Evolutionary conservation across 1,140 invertebrate species (phyloP).

Genomic region (Aphidius ervi): DNA sequence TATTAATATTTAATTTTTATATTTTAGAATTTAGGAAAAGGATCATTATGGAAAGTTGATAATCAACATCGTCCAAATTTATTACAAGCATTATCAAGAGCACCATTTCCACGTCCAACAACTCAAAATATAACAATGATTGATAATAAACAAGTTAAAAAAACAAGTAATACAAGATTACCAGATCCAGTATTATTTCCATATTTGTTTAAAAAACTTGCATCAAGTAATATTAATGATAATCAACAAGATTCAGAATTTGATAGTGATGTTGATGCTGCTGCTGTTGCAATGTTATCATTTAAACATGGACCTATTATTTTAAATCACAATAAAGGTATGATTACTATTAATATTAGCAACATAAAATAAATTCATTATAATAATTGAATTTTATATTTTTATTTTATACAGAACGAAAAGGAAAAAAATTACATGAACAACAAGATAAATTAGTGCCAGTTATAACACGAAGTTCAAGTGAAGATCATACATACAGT

Average conservation of each 20-base stretch:
- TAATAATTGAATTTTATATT: slow-evolving; percentile 13
- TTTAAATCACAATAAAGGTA: slow-evolving; percentile 54
- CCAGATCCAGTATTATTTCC: slow-evolving; percentile 75
- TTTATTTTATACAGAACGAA: slow-evolving; percentile 37
- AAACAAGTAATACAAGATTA: slow-evolving; percentile 46
- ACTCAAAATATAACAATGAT: slow-evolving; percentile 40
- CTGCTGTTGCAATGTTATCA: slow-evolving; percentile 75
- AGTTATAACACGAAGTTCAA: slow-evolving; percentile 69
- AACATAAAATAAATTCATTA: slow-evolving; percentile 22
- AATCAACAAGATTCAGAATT: slow-evolving; percentile 50
- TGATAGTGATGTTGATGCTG: slow-evolving; percentile 71
- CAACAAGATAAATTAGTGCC: slow-evolving; percentile 50
- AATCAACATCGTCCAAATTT: slow-evolving; percentile 81
- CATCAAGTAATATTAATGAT: slow-evolving; percentile 52
- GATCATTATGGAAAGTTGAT: slow-evolving; percentile 93
- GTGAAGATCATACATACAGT: slow-evolving; percentile 77
- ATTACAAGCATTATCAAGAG: slow-evolving; percentile 77
- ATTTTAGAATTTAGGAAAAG: slow-evolving; percentile 81
- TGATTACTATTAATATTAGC: slow-evolving; percentile 6
- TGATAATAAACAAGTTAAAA: slow-evolving; percentile 38
- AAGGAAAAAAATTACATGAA: slow-evolving; percentile 39
- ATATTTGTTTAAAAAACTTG: slow-evolving; percentile 67
- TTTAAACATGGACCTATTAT: slow-evolving; percentile 68
- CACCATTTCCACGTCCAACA: slow-evolving; percentile 74
- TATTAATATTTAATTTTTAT: slow-evolving; percentile 11